Evolutionary conservation across 2,797 vertebrate species (phyloP).

Genomic region (Pachyuromys duprasi): DNA sequence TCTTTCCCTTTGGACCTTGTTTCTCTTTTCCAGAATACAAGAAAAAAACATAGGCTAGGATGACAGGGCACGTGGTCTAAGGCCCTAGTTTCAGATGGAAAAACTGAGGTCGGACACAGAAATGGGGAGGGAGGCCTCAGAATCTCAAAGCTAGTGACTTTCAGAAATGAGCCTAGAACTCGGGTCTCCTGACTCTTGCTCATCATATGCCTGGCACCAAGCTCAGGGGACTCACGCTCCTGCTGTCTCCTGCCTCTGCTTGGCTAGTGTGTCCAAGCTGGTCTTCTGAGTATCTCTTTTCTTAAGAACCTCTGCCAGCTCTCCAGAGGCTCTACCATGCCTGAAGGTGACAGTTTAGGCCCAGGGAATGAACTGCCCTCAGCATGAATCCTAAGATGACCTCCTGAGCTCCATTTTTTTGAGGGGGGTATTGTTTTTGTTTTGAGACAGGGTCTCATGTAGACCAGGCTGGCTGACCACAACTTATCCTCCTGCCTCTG

Average conservation of each 20-base stretch:
- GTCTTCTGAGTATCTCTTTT: background rate
- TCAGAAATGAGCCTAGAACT: background rate
- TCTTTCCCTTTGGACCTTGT: background rate
- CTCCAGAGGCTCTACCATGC: background rate
- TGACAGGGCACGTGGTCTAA: background rate
- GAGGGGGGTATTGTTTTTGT: background rate
- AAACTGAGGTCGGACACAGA: background rate
- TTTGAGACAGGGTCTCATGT: background rate
- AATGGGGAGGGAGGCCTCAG: background rate
- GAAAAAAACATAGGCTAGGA: background rate
- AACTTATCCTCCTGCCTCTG: background rate
- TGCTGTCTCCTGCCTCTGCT: background rate
- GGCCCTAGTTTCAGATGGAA: background rate
- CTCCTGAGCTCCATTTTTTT: background rate
- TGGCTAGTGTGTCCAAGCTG: background rate
- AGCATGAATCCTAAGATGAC: background rate
- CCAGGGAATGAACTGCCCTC: background rate
- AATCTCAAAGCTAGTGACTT: background rate
- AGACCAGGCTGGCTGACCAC: background rate
- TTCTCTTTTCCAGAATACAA: background rate
- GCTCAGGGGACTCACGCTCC: background rate
- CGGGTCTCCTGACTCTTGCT: background rate
- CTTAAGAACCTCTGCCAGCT: background rate
- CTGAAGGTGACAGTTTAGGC: background rate
- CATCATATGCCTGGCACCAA: background rate